Evolutionary conservation across 1,140 invertebrate species (phyloP), one percentile per base, ranked within the genome.

Genomic region (Lepidostoma basale): DNA sequence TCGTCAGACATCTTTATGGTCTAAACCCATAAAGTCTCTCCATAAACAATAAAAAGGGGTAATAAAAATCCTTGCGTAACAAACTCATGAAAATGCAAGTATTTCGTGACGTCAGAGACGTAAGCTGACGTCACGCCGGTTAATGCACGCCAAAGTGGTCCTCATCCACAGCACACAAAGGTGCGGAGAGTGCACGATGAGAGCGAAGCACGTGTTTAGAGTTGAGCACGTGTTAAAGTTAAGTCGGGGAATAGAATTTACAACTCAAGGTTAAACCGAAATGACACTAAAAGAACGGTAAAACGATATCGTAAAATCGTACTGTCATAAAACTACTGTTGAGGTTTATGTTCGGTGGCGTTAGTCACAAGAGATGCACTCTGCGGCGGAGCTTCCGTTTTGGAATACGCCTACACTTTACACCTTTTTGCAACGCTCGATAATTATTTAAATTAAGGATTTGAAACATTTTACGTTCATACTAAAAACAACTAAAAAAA

Each of bases 61-160:
- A 73, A 69, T 73, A 73, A 73, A 70, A 73, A 69, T 72, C 56
- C 58, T 66, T 63, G 52, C 71, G 63, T 67, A 73, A 69, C 67
- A 65, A 71, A 16, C 40, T 42, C 70, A 49, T 68, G 71, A 73
- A 73, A 73, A 69, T 73, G 71, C 71, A 73, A 73, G 71, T 69
- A 62, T 68, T 66, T 18, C 26, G 45, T 73, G 67, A 73, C 71
- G 70, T 72, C 66, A 72, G 60, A 40, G 56, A 40, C 66, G 42
- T 72, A 72, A 72, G 68, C n/a, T 60, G 62, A 62, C 62, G 66
- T 62, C 70, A 71, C 56, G 14, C 26, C 30, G 42, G 36, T 44
- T 60, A 59, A 60, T 60, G 56, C 56, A 40, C 33, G 39, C 36
- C 20, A 42, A 42, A 42, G 36, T 60, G 56, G 56, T 40, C 52